phyloP scores from a whole-genome alignment of 2,797 vertebrate species.

The Lagocephalus sceleratus region DNA sequence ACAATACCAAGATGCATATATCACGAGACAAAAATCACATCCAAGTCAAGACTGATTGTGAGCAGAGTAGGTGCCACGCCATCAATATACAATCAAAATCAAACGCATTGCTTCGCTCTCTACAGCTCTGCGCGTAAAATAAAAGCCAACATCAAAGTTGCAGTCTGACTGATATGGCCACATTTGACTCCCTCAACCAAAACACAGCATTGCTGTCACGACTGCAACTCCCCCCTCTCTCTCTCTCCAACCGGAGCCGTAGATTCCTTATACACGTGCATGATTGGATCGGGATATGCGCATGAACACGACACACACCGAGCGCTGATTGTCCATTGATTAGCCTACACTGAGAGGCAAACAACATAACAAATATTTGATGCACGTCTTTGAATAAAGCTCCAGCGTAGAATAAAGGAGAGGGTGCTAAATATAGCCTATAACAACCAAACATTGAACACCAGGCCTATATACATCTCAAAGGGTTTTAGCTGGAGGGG shows the following conservation, averaged over 20 bases:
- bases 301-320: background rate
- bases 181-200: constrained; percentile 43
- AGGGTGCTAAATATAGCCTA: constrained; percentile 55
- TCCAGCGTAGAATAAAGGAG: constrained; percentile 37
- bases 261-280: constrained; percentile 31
- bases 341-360: constrained; percentile 52
- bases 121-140: constrained; percentile 62
- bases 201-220: constrained; percentile 32
- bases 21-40: constrained; percentile 73
- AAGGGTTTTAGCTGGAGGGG: constrained; percentile 74
- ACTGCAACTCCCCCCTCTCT: no score
- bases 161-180: constrained; percentile 57
- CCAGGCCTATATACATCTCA: constrained; percentile 68
- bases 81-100: constrained; percentile 82
- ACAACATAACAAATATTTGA: constrained; percentile 66
- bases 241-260: constrained; percentile 12
- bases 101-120: constrained; percentile 78
- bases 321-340: constrained; percentile 60
- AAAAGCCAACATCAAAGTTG: constrained; percentile 66
- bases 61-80: constrained; percentile 68
- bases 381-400: constrained; percentile 61
- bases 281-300: constrained; percentile 27
- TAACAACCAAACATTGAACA: constrained; percentile 62
- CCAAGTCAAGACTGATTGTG: constrained; percentile 81
- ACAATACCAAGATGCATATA: constrained; percentile 51